Conservation (phyloP, 2,888 invertebrate genomes). For the Elysia crispata region DNA sequence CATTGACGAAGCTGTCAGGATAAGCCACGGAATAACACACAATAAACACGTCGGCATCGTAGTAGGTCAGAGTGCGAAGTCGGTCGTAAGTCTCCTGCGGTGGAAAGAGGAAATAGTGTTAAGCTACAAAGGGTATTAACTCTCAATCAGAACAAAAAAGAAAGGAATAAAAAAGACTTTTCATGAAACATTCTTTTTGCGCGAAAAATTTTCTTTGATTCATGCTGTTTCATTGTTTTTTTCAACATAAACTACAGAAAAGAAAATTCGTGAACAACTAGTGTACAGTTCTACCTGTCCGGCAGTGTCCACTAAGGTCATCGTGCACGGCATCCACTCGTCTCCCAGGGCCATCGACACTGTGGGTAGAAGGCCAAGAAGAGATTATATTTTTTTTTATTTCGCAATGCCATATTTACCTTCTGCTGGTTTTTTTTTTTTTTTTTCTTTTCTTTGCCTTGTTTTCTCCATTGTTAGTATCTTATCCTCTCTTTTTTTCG, state of each 20-base stretch:
- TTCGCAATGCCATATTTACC: too few species aligned
- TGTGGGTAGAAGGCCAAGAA: constrained; percentile 44
- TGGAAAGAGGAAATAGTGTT: too few species aligned
- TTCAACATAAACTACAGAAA: too few species aligned
- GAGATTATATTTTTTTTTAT: too few species aligned
- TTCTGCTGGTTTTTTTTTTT: too few species aligned
- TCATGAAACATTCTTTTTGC: background rate
- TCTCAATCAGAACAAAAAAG: background rate
- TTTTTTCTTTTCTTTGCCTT: too few species aligned
- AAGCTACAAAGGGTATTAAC: too few species aligned
- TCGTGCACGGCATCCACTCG: constrained; percentile 50
- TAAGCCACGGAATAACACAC: constrained; percentile 68
- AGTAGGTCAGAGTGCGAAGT: constrained; percentile 67
- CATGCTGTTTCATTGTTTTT: background rate
- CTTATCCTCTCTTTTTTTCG: too few species aligned
- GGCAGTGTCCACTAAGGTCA: constrained; percentile 68
- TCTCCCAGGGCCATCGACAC: constrained; percentile 60
- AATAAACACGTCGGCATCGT: constrained; percentile 70
- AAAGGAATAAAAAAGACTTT: too few species aligned
- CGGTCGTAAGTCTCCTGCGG: constrained; percentile 71
- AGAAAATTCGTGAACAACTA: background rate
- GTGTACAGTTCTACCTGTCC: constrained; percentile 62
- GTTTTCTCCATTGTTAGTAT: too few species aligned
- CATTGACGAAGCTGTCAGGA: constrained; percentile 67
- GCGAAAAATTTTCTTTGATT: background rate